These are phyloP conservation scores for Sarcophaga variegata DNA, from an alignment of 2,888 invertebrate species.

Conservation along the genomic window DNA sequence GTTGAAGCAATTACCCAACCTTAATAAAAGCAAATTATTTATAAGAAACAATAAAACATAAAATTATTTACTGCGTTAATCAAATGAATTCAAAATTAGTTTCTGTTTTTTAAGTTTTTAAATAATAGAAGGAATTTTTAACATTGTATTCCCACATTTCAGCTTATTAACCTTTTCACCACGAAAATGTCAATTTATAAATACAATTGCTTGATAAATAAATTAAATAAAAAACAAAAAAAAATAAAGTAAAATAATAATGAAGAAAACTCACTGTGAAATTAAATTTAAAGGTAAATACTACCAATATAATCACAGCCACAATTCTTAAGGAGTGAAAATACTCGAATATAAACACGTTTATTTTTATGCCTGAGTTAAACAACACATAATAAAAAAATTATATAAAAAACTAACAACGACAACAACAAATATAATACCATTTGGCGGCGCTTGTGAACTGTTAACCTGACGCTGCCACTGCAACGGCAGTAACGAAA, in stretches of 20 bases:
- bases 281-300: constrained; percentile 26
- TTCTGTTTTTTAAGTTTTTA: background rate
- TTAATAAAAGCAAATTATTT: too few species aligned
- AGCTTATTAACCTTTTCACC: constrained; percentile 48
- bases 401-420: constrained; percentile 16
- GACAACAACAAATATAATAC: constrained; percentile 16
- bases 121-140: background rate
- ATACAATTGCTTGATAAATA: background rate
- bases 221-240: constrained; percentile 1
- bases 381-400: constrained; percentile 16
- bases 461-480: constrained; percentile 64
- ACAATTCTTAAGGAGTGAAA: constrained; percentile 39
- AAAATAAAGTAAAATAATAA: background rate
- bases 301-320: constrained; percentile 20
- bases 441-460: constrained; percentile 66
- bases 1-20: too few species aligned
- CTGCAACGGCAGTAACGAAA: background rate
- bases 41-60: too few species aligned
- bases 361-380: constrained; percentile 36
- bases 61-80: too few species aligned
- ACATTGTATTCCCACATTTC: background rate
- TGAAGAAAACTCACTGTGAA: background rate
- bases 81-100: background rate
- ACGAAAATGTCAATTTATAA: constrained; percentile 50
- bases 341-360: constrained; percentile 19